A percentile compares a stretch with the other conserved stretches of the same genome.
Evolutionary conservation across 2,797 vertebrate genomes (phyloP).

Genomic region (Hydrophis major): DNA sequence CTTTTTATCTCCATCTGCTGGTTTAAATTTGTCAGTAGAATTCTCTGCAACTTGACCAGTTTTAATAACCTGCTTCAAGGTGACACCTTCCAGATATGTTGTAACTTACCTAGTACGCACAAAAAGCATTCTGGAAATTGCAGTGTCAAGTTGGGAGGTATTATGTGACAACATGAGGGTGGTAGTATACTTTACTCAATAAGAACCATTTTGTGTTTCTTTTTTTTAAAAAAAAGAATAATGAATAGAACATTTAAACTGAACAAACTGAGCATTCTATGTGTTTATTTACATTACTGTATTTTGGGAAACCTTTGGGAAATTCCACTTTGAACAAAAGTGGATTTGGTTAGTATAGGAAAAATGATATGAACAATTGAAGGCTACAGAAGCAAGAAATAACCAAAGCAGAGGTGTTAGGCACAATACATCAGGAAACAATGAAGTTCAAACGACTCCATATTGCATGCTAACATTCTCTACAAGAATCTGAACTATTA

Average conservation of each 20-base stretch:
- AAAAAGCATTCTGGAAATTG: background rate
- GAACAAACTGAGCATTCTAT: background rate
- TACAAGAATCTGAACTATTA: background rate
- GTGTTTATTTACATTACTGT: background rate
- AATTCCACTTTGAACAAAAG: background rate
- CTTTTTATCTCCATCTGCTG: conserved; percentile 65
- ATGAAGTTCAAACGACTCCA: background rate
- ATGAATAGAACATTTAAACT: background rate
- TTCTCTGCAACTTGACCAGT: background rate
- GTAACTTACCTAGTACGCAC: background rate
- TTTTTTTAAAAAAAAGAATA: background rate
- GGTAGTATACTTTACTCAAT: background rate
- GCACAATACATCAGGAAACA: background rate
- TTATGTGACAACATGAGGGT: conserved; percentile 18
- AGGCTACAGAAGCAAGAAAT: background rate
- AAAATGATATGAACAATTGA: background rate
- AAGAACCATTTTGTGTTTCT: too few species aligned
- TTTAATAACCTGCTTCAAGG: background rate
- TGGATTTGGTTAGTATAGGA: background rate
- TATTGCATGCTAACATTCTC: background rate
- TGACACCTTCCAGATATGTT: background rate
- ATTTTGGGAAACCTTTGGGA: background rate
- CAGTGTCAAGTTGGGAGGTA: background rate
- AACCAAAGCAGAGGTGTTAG: background rate
- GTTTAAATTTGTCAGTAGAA: conserved; percentile 18